These are phyloP conservation scores for Poeciliopsis paucimaculata DNA, from an alignment of 2,797 vertebrate genomes.

Conservation along the genomic window DNA sequence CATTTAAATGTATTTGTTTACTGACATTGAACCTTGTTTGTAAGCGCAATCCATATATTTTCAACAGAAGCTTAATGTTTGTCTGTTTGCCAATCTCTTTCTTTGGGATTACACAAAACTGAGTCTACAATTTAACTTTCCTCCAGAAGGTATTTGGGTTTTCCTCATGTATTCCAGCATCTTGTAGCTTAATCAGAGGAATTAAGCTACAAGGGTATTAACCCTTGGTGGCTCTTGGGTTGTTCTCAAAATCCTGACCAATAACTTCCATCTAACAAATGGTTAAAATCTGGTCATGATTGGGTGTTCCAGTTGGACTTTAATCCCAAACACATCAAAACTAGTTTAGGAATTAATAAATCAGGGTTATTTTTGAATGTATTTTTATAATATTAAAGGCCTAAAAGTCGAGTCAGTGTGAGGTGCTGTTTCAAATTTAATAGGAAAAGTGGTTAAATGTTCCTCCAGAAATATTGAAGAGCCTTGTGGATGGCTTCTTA, in stretches of 20 bases:
- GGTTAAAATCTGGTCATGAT: not conserved
- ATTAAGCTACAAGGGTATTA: too few relatives aligned
- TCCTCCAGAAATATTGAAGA: not conserved
- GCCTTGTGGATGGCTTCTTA: not conserved
- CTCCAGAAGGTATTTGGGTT: not conserved
- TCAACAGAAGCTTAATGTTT: not conserved
- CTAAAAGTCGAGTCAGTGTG: not conserved
- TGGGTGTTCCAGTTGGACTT: not conserved
- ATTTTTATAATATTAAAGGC: not conserved
- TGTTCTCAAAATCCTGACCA: not conserved
- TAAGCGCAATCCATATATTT: not conserved
- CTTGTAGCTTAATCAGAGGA: not conserved
- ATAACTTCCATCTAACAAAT: not conserved
- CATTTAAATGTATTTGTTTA: not conserved
- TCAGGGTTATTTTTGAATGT: not conserved
- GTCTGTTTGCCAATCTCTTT: not conserved
- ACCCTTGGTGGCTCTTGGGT: not conserved
- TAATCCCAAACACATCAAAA: not conserved
- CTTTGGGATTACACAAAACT: not conserved
- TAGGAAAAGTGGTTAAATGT: not conserved
- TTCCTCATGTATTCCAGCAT: not conserved
- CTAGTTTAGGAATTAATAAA: not conserved
- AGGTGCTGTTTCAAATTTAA: not conserved
- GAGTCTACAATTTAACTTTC: not conserved
- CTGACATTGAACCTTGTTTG: not conserved